Conservation (phyloP, 2,113 vertebrate species). For the Dromaius novaehollandiae region DNA sequence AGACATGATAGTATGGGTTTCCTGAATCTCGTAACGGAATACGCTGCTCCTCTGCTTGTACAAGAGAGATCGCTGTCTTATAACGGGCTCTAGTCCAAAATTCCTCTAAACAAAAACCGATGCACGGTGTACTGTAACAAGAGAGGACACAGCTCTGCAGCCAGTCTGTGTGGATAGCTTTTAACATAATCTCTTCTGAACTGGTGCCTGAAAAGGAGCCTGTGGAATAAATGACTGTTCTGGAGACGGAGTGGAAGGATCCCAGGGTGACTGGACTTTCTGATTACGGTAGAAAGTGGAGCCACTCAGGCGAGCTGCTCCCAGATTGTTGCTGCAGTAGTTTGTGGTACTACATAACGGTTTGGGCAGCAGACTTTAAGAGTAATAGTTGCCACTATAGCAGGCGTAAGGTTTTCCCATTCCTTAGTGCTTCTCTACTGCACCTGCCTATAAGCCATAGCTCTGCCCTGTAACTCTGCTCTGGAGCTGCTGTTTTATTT, state of each 20-base stretch:
- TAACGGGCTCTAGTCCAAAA: conserved; percentile 27
- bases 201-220: background rate
- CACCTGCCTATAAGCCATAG: background rate
- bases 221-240: background rate
- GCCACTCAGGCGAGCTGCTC: background rate
- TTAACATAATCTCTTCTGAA: background rate
- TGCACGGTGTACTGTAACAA: background rate
- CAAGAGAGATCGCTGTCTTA: background rate
- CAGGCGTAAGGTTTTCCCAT: background rate
- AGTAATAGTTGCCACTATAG: background rate
- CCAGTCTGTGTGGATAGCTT: background rate
- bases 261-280: accelerated
- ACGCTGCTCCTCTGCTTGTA: background rate
- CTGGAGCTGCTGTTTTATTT: background rate
- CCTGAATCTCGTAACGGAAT: conserved; percentile 20
- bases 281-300: background rate
- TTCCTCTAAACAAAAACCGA: conserved; percentile 26
- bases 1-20: conserved; percentile 38
- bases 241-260: background rate
- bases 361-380: background rate
- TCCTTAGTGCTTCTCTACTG: background rate
- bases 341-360: background rate
- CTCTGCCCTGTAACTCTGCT: background rate
- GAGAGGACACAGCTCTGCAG: conserved; percentile 13
- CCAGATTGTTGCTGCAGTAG: background rate